Percentiles rank a stretch among this genome's conserved stretches.
Conservation (phyloP, 2,113 vertebrate species). For the Sinocyclocheilus grahami region DNA sequence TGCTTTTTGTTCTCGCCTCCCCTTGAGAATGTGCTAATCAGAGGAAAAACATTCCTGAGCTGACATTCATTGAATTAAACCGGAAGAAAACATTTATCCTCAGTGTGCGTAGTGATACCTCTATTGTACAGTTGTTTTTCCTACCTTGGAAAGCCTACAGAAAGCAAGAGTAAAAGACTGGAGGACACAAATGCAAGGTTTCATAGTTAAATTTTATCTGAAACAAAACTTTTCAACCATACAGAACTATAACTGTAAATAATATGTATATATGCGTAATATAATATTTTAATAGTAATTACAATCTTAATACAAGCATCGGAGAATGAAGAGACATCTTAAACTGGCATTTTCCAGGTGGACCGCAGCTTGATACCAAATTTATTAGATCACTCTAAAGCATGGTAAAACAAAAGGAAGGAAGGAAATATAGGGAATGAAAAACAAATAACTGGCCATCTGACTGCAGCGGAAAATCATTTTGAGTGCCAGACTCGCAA, state of each 20-base stretch:
- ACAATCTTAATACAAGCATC: constrained; percentile 70
- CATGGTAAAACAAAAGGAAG: constrained; percentile 50
- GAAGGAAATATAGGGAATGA: constrained; percentile 48
- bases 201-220: constrained; percentile 71
- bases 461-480: constrained; percentile 55
- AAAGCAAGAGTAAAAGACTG: constrained; percentile 42
- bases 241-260: constrained; percentile 71
- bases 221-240: constrained; percentile 63
- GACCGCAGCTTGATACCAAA: constrained; percentile 54
- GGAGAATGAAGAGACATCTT: constrained; percentile 61
- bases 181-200: constrained; percentile 50
- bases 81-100: neutral
- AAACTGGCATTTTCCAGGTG: constrained; percentile 63
- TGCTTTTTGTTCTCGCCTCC: constrained; percentile 26
- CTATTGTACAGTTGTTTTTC: neutral
- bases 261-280: constrained; percentile 53
- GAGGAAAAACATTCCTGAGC: constrained; percentile 32
- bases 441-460: constrained; percentile 48
- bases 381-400: constrained; percentile 62
- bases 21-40: neutral
- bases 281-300: constrained; percentile 70
- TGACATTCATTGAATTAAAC: neutral
- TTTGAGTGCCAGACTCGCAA: neutral
- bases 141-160: neutral
- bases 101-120: neutral